Evolutionary conservation across 2,797 vertebrate species (phyloP).

Genomic region (Spinus pinus): DNA sequence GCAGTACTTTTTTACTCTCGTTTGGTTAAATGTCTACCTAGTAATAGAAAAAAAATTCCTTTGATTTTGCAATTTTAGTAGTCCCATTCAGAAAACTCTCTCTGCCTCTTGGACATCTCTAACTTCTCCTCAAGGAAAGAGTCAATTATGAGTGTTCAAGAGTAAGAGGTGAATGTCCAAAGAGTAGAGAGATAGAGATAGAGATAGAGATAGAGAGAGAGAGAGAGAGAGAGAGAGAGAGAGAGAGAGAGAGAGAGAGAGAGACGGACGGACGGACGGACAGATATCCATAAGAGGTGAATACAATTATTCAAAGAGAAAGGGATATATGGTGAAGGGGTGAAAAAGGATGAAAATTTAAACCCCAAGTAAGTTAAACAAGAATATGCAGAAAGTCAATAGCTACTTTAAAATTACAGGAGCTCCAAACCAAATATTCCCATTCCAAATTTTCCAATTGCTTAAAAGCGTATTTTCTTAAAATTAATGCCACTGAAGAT

Average conservation of each 20-base stretch:
- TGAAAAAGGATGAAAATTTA: background rate
- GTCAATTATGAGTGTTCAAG: fast-evolving
- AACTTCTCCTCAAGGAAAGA: background rate
- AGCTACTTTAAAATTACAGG: background rate
- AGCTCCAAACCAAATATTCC: background rate
- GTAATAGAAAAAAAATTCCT: background rate
- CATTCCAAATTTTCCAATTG: background rate
- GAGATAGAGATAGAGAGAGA: too few relatives aligned
- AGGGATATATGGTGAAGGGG: background rate
- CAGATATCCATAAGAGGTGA: background rate
- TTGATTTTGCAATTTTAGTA: background rate
- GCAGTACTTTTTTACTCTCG: background rate
- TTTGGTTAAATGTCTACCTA: background rate
- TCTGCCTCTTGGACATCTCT: background rate
- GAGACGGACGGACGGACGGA: fast-evolving
- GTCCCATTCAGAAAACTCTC: background rate
- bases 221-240: too few relatives aligned
- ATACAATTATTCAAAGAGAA: background rate
- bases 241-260: background rate
- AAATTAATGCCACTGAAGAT: background rate
- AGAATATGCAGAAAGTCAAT: background rate
- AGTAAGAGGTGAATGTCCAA: background rate
- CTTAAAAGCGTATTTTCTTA: background rate
- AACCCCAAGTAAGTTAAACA: background rate
- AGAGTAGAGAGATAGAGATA: background rate